Evolutionary conservation across 2,113 vertebrate species (phyloP), one percentile per base, ranked within the genome.

Genomic region (Emydura subglobosa): DNA sequence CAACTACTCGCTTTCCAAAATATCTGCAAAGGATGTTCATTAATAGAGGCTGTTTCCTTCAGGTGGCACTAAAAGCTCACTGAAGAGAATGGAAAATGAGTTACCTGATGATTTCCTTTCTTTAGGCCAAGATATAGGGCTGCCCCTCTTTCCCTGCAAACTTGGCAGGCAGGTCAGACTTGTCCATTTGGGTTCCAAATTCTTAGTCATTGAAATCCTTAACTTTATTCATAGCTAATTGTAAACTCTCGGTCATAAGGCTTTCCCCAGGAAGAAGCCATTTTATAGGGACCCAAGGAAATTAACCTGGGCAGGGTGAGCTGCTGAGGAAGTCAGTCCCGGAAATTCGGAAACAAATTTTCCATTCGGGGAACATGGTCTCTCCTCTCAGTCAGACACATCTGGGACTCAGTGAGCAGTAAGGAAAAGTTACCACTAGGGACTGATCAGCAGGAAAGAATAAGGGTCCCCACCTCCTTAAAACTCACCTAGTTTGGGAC

Each of bases 1-100:
- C 0, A 1, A 1, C 22, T 2, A 7, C 34, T 25, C 19, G 49
- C 11, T 22, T 22, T 10, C 34, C 16, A 21, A 39, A 76, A 91
- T 1, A 5, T 34, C 10, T 0, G 0, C 0, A 0, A 21, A 50
- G 55, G 86, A 19, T 11, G 21, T 1, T 5, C 31, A 21, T n/a
- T 89, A 47, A 34, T 12, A 27, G 44, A 83, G 29, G 21, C 51
- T 39, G 12, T 55, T n/a, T 89, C 78, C 93, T 89, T 87, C 85
- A 86, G 79, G 72, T 61, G 89, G 21, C 90, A 86, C 80, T 78
- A 76, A 11, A 8, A 27, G 1, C 0, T 12, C 12, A 78, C 72
- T 82, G 5, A 88, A 86, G 50, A 86, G 54, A 85, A 78, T 29
- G 74, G 10, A 82, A 25, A 34, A 47, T 47, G 47, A 79, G 22